These are phyloP conservation scores for Bimastos eiseni DNA, from an alignment of 2,888 invertebrate genomes.

Conservation along the genomic window DNA sequence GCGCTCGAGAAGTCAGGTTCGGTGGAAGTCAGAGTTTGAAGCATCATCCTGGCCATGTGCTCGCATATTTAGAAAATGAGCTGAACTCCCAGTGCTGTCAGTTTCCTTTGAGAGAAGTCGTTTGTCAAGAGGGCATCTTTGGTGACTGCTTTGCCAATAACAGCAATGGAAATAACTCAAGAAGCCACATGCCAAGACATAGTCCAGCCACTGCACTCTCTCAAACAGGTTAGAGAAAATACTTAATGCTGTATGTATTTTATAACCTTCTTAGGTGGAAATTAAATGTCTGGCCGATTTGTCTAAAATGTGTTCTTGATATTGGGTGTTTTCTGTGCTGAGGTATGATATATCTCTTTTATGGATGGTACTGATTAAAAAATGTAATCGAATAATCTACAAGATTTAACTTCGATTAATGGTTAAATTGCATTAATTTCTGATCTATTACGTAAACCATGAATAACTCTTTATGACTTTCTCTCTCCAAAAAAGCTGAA, in stretches of 20 bases:
- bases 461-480: no score
- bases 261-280: background rate
- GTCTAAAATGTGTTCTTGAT: background rate
- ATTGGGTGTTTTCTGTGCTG: background rate
- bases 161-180: conserved; percentile 14
- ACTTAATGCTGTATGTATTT: background rate
- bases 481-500: no score
- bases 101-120: background rate
- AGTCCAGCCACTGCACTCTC: background rate
- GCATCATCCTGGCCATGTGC: background rate
- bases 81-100: background rate
- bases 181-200: no score
- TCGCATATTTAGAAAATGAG: background rate
- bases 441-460: no score
- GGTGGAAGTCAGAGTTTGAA: background rate
- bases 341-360: background rate
- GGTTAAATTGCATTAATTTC: no score
- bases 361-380: no score
- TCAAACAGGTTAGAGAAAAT: background rate
- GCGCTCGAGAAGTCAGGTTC: background rate
- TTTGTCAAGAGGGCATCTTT: background rate
- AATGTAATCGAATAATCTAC: no score
- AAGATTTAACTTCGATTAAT: no score
- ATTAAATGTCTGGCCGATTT: background rate
- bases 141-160: background rate